phyloP scores from a whole-genome alignment of 2,888 invertebrate genomes.

The Dione juno region DNA sequence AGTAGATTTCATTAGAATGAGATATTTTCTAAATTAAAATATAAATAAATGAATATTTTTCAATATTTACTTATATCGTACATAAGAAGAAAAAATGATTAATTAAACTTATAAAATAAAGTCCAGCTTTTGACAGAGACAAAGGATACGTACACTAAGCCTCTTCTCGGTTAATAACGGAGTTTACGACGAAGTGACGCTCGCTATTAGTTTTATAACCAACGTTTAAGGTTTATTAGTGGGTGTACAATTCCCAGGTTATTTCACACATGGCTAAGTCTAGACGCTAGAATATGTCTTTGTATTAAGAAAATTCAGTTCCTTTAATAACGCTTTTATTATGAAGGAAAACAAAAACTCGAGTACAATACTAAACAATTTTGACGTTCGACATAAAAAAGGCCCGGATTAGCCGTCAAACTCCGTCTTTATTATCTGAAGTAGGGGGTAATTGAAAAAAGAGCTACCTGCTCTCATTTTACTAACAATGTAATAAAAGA shows the following conservation, averaged over 20 bases:
- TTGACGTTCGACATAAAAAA: constrained; percentile 51
- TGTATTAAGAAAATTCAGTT: constrained; percentile 61
- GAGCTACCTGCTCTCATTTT: constrained; percentile 70
- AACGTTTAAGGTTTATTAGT: constrained; percentile 80
- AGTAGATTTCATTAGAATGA: too few relatives aligned
- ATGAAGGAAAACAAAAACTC: constrained; percentile 38
- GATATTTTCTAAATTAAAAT: too few relatives aligned
- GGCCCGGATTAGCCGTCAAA: constrained; percentile 67
- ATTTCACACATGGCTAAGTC: constrained; percentile 77
- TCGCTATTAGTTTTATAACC: constrained; percentile 77
- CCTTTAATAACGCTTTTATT: constrained; percentile 49
- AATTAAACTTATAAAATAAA: constrained; percentile 4
- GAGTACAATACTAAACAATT: constrained; percentile 39
- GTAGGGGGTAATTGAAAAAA: constrained; percentile 68
- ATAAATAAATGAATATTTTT: not conserved
- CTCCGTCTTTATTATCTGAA: constrained; percentile 67
- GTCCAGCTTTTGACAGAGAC: constrained; percentile 12
- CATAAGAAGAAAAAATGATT: not conserved
- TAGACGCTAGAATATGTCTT: constrained; percentile 72
- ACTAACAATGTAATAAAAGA: constrained; percentile 82
- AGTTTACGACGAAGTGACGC: constrained; percentile 76
- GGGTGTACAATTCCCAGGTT: constrained; percentile 74
- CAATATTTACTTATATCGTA: too few relatives aligned
- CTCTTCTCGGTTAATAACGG: constrained; percentile 69
- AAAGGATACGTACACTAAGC: constrained; percentile 44